These are phyloP conservation scores for Pseudorasbora parva DNA, from an alignment of 2,113 vertebrate species.

Conservation along the genomic window DNA sequence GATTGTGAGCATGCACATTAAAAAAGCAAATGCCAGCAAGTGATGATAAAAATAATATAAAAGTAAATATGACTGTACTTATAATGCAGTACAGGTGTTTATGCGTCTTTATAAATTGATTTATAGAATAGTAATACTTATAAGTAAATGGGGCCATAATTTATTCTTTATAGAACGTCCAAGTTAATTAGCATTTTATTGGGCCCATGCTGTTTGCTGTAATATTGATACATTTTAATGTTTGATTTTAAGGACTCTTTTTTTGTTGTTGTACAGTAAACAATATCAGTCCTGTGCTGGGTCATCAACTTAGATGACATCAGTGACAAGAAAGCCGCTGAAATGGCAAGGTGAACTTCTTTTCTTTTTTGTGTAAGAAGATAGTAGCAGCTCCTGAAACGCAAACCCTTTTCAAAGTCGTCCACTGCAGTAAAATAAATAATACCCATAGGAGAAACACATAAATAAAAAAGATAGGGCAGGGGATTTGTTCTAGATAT, in stretches of 20 bases:
- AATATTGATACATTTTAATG: background rate
- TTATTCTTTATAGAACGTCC: background rate
- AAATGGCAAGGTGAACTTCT: constrained; percentile 74
- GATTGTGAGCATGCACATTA: no score
- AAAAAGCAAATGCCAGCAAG: no score
- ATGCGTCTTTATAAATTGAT: no score
- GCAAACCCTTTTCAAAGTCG: constrained; percentile 66
- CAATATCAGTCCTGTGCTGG: background rate
- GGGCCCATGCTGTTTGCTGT: background rate
- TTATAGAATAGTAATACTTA: no score
- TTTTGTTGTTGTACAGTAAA: background rate
- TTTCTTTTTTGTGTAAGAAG: constrained; percentile 73
- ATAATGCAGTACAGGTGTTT: no score
- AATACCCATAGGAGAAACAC: constrained; percentile 23
- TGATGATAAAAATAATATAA: no score
- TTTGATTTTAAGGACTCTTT: no score
- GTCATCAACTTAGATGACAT: constrained; percentile 77
- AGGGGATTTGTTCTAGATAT: constrained; percentile 10
- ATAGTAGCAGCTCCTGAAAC: constrained; percentile 59
- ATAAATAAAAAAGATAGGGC: constrained; percentile 11
- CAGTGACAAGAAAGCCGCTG: constrained; percentile 85
- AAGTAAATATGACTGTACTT: no score
- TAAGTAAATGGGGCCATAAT: no score
- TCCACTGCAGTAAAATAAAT: constrained; percentile 44
- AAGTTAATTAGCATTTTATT: background rate